These are phyloP conservation scores for Hippocampus barbouri DNA, from an alignment of 2,113 vertebrate genomes.

Conservation along the genomic window DNA sequence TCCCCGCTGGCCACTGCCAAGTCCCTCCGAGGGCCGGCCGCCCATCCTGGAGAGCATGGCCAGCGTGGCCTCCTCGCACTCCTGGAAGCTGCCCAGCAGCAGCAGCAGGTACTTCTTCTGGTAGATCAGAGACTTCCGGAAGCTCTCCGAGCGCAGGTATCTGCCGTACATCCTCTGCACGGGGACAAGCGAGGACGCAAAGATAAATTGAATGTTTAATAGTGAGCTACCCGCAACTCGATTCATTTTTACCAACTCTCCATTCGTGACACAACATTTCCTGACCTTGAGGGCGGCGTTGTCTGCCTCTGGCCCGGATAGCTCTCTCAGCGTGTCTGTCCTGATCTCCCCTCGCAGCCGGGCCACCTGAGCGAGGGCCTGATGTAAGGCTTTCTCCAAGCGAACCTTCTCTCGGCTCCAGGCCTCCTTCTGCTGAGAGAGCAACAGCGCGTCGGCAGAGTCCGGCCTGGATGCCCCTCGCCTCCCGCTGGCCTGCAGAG, in stretches of 20 bases:
- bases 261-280: background rate
- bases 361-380: constrained; percentile 79
- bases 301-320: constrained; percentile 77
- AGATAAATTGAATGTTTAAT: background rate
- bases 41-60: constrained; percentile 88
- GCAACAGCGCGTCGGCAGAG: constrained; percentile 64
- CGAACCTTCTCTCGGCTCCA: constrained; percentile 81
- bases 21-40: constrained; percentile 70
- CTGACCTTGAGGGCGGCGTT: constrained; percentile 81
- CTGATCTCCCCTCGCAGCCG: constrained; percentile 82
- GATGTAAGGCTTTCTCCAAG: constrained; percentile 81
- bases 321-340: constrained; percentile 77
- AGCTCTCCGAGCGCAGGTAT: constrained; percentile 91
- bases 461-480: constrained; percentile 45
- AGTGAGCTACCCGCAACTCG: no score
- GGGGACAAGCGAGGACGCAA: background rate
- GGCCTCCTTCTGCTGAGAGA: constrained; percentile 80
- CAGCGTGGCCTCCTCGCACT: constrained; percentile 92
- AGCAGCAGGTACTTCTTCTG: constrained; percentile 97
- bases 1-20: constrained; percentile 62
- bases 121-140: constrained; percentile 94
- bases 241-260: no score
- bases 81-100: constrained; percentile 90
- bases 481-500: constrained; percentile 69
- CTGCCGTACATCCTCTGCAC: constrained; percentile 88